Conservation (phyloP, 2,888 invertebrate genomes). For the Smittia sp. region DNA sequence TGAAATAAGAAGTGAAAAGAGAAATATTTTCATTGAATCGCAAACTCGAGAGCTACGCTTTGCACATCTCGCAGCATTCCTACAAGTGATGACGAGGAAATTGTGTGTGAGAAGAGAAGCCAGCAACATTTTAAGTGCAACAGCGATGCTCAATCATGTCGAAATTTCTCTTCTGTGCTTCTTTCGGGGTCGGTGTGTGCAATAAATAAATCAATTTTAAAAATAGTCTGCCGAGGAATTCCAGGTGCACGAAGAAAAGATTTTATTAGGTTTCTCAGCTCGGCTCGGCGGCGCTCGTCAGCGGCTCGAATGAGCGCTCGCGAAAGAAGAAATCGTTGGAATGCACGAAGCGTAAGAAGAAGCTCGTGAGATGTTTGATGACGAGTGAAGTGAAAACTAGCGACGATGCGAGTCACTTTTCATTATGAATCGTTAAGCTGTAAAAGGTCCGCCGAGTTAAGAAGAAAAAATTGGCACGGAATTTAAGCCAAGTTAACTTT, state of each 20-base stretch:
- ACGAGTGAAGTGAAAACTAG: not conserved
- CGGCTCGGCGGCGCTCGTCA: not conserved
- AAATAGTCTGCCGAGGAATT: conserved; percentile 16
- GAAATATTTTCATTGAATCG: conserved; percentile 17
- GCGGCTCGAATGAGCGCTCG: not conserved
- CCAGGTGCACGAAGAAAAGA: conserved; percentile 14
- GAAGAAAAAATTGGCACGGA: not conserved
- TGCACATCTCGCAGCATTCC: conserved; percentile 1
- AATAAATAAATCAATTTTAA: conserved; percentile 15
- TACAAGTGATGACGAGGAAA: conserved; percentile 29
- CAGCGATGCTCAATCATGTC: not conserved
- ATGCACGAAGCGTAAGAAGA: not conserved
- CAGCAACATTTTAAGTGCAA: not conserved
- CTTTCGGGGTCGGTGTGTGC: not conserved
- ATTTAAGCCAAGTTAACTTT: not conserved
- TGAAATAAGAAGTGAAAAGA: not conserved
- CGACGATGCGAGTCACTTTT: too few relatives aligned
- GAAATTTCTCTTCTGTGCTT: conserved; percentile 2
- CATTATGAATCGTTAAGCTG: too few relatives aligned
- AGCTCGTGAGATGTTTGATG: not conserved
- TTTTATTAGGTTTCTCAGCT: not conserved
- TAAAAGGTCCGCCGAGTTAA: not conserved
- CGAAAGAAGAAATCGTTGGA: conserved; percentile 5
- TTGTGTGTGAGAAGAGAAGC: not conserved
- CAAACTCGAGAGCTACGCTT: not conserved